Percentiles rank a stretch among this genome's conserved stretches.
Evolutionary conservation across 1,140 invertebrate species (phyloP).

Genomic region (Dendrolimus kikuchii): DNA sequence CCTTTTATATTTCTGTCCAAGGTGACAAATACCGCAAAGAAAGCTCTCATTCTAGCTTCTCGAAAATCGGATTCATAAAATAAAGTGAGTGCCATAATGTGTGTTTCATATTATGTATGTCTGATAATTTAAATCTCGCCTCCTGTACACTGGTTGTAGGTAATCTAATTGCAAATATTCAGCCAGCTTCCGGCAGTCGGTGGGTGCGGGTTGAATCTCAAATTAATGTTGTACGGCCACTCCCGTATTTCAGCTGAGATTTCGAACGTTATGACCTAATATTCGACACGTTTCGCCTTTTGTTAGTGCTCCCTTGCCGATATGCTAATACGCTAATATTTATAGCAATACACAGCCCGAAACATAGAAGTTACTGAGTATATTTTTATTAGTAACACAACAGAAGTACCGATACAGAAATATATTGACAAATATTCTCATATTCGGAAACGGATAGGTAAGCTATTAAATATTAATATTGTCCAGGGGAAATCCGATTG

Average conservation of each 20-base stretch:
- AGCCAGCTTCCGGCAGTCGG: conserved; percentile 9
- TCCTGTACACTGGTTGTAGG: conserved; percentile 14
- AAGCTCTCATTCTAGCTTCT: no score
- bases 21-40: no score
- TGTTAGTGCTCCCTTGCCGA: conserved; percentile 1
- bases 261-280: conserved; percentile 2
- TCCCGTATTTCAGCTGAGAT: conserved; percentile 2
- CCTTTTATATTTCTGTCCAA: no score
- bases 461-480: no score
- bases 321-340: conserved; percentile 9
- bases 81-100: background rate
- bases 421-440: conserved; percentile 1
- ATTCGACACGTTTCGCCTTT: conserved; percentile 4
- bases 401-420: no score
- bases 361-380: no score
- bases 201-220: conserved; percentile 13
- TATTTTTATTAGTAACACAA: no score
- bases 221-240: conserved; percentile 12
- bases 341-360: conserved; percentile 1
- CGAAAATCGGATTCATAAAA: background rate
- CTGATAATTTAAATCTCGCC: conserved; percentile 21
- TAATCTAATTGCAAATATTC: conserved; percentile 33
- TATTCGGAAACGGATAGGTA: background rate
- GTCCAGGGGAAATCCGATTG: no score
- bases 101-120: background rate